phyloP scores from a whole-genome alignment of 2,888 invertebrate species.

The Unio delphinus region DNA sequence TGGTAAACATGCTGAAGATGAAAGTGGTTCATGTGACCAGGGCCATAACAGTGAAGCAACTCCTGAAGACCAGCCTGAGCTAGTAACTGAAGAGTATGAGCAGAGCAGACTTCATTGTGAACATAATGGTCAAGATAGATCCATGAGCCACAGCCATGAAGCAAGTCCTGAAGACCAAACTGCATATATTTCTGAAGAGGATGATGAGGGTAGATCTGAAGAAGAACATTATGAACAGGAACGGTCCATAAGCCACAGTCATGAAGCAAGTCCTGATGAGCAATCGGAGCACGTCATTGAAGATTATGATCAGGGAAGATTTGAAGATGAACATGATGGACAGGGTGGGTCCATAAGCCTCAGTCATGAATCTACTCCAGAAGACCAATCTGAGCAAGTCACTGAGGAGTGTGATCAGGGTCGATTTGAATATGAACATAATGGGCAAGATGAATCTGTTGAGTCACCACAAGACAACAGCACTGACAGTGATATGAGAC shows the following conservation, averaged over 20 bases:
- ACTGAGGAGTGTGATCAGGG: slow-evolving; percentile 51
- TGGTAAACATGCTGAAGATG: neutral
- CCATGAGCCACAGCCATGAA: slow-evolving; percentile 28
- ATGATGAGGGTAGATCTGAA: slow-evolving; percentile 35
- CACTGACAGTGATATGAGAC: slow-evolving; percentile 3
- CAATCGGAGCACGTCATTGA: slow-evolving; percentile 31
- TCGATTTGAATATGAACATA: slow-evolving; percentile 27
- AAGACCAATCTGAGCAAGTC: slow-evolving; percentile 22
- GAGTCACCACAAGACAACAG: slow-evolving; percentile 1
- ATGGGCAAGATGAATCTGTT: slow-evolving; percentile 11
- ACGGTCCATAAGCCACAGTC: slow-evolving; percentile 25
- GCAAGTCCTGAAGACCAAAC: slow-evolving; percentile 18
- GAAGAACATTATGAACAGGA: slow-evolving; percentile 25
- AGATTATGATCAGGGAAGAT: slow-evolving; percentile 47
- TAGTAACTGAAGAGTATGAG: slow-evolving; percentile 1
- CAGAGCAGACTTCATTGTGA: slow-evolving; percentile 2
- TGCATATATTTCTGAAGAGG: slow-evolving; percentile 43
- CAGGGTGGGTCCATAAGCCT: slow-evolving; percentile 26
- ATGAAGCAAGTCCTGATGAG: slow-evolving; percentile 24
- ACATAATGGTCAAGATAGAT: slow-evolving; percentile 15
- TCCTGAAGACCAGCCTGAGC: slow-evolving; percentile 4
- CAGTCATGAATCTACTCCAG: slow-evolving; percentile 23
- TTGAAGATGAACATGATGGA: slow-evolving; percentile 24
- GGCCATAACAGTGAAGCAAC: slow-evolving; percentile 1
- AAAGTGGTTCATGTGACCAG: neutral